Evolutionary conservation across 2,113 vertebrate species (phyloP), one percentile per base, ranked within the genome.

Genomic region (Halichoerus grypus): DNA sequence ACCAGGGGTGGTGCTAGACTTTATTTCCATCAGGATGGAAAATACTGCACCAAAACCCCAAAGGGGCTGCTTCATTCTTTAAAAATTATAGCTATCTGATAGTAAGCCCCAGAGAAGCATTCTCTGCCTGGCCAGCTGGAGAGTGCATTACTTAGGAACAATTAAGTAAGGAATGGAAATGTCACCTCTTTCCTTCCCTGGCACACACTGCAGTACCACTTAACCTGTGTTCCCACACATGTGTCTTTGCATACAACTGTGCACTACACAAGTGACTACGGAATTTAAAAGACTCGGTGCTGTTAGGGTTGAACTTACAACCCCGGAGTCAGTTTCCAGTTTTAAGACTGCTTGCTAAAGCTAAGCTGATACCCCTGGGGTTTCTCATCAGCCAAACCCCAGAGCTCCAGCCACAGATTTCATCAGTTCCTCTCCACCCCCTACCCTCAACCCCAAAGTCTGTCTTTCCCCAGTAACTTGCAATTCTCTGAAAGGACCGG

Each of bases 11-110:
- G 6, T n/a, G 39, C 51, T 57, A 14, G 26, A 57, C 12, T 82
- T 94, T 12, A 31, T 80, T 82, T 42, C 91, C 61, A 39, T 65
- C 76, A 31, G 22, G 33, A 28, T 36, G 67, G 82, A 39, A 86
- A 92, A 95, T 13, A 51, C 67, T 95, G 92, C 94, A 94, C 55
- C 90, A 69, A 84, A 93, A 39, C 49, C 63, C 76, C 59, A 53
- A 72, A 83, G 91, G 91, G 26, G 55, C 13, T 15, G 85, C 71
- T 93, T 77, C 26, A 72, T 76, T 92, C 82, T 82, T 91, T 88
- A 4, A 42, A 92, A 77, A 81, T 3, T 18, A 71, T 2, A 14
- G 57, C 84, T 76, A 7, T 76, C 72, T 22, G 26, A n/a, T 6
- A 80, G 80, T 12, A 57, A 97, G 26, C n/a, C 95, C 79, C n/a